Percentiles rank a stretch among this genome's conserved stretches.
phyloP scores from a whole-genome alignment of 1,140 invertebrate genomes.

The Gryllus bimaculatus region DNA sequence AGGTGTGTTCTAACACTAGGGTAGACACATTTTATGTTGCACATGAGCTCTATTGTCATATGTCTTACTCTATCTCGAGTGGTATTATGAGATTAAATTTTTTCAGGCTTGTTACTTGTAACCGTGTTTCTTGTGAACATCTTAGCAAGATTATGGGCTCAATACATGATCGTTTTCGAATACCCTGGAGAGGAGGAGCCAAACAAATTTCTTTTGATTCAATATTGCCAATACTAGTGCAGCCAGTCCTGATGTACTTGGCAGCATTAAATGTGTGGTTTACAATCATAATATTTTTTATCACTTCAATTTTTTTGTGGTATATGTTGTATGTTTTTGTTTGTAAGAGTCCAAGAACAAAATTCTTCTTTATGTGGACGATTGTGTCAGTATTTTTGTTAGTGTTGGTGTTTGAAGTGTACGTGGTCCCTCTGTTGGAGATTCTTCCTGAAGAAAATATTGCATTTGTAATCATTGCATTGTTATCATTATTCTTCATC shows the following conservation, averaged over 20 bases:
- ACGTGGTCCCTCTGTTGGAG: slow-evolving; percentile 32
- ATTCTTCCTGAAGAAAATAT: slow-evolving; percentile 57
- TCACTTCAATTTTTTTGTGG: slow-evolving; percentile 49
- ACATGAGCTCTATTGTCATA: no score
- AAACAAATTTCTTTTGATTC: slow-evolving; percentile 46
- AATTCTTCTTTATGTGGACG: slow-evolving; percentile 23
- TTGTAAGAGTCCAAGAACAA: slow-evolving; percentile 11
- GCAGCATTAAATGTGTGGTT: slow-evolving; percentile 47
- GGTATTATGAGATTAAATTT: neutral
- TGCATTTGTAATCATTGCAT: slow-evolving; percentile 45
- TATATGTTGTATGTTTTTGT: slow-evolving; percentile 39
- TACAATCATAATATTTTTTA: slow-evolving; percentile 47
- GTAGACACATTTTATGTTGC: no score
- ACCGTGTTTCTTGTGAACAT: slow-evolving; percentile 22
- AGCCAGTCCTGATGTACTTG: slow-evolving; percentile 47
- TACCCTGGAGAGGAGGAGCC: slow-evolving; percentile 44
- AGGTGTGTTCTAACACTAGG: slow-evolving; percentile 28
- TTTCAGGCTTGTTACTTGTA: slow-evolving; percentile 27
- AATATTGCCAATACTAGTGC: slow-evolving; percentile 49
- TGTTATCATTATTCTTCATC: slow-evolving; percentile 45
- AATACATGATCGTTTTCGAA: slow-evolving; percentile 41
- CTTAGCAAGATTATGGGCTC: slow-evolving; percentile 28
- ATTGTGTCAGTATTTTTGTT: slow-evolving; percentile 49
- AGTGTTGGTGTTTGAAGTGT: slow-evolving; percentile 35
- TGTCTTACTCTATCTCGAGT: no score